Evolutionary conservation across 2,888 invertebrate genomes (phyloP).

Genomic region (Heliconius ethilla): DNA sequence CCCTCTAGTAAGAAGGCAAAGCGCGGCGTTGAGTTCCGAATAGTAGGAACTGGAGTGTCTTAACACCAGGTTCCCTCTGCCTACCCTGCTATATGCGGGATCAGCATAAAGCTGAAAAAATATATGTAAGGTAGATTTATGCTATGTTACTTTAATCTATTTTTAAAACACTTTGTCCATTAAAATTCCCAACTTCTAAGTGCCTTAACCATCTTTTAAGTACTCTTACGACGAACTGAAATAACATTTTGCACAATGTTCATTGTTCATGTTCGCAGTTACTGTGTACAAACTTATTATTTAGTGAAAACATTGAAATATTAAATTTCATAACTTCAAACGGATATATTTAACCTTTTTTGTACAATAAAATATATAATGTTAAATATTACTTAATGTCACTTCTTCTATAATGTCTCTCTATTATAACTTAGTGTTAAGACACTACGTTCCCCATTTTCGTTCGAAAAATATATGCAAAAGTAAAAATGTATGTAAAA

Average conservation of each 20-base stretch:
- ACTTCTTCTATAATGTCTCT: too few species aligned
- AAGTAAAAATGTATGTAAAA: too few species aligned
- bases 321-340: background rate
- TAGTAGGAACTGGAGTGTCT: too few species aligned
- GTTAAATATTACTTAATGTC: background rate
- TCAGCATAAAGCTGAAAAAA: too few species aligned
- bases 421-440: too few species aligned
- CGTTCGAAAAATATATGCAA: too few species aligned
- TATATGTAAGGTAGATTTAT: background rate
- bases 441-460: too few species aligned
- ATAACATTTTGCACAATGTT: conserved; percentile 11
- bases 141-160: background rate
- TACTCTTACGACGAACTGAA: conserved; percentile 9
- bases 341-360: background rate
- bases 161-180: conserved; percentile 13
- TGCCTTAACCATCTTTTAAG: conserved; percentile 10
- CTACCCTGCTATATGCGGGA: too few species aligned
- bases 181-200: conserved; percentile 14
- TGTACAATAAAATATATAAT: background rate
- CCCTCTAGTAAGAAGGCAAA: too few species aligned
- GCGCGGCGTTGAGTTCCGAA: too few species aligned
- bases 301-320: background rate
- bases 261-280: background rate
- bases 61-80: too few species aligned
- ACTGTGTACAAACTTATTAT: background rate